Base-by-base conservation (phyloP, 2,113 vertebrate species). In the Phalacrocorax brasilianus region DNA sequence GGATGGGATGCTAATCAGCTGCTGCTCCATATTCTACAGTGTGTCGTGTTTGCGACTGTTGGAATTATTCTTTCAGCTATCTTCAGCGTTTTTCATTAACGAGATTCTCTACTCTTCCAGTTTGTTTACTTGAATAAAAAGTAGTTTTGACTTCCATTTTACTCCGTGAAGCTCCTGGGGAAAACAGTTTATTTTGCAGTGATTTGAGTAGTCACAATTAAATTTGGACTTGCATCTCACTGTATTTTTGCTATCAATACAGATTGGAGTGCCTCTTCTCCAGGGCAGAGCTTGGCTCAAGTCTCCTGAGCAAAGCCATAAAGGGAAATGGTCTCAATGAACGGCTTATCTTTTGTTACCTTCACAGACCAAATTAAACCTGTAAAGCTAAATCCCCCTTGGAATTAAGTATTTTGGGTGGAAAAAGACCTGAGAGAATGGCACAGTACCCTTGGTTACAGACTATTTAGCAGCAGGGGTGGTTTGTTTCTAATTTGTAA, bases 81-180 rank as follows among this genome's bases (percentile, higher is more conserved):
- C 97, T 98, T 96, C 93, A 82, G 74, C 79, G 50, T 47, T 96
- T 91, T 95, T 96, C 91, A 93, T 98, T 97, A 98, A 96, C 35
- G 35, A 84, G 91, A 95, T 97, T 97, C 96, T 97, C 97, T 94
- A 53, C 90, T 87, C 91, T 95, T 94, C 93, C 91, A 93, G 97
- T 97, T 97, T 50, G 91, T 96, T 97, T 97, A 92, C 96, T 96
- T 63, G 66, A 97, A 73, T 96, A 80, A 95, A 97, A 96, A 96
- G 71, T 87, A 96, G 82, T 92, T 95, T 95, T 91, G 82, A 95
- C 95, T 97, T 97, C 96, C 91, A 80, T 95, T 95, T 95, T 91
- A 91, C 86, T 85, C 97, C 87, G 56, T 78, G 83, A 91, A 85
- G 47, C 88, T 97, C 89, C 58, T 92, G 88, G 91, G 95, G 95